phyloP scores from a whole-genome alignment of 2,113 vertebrate genomes.

The Anser cygnoides region DNA sequence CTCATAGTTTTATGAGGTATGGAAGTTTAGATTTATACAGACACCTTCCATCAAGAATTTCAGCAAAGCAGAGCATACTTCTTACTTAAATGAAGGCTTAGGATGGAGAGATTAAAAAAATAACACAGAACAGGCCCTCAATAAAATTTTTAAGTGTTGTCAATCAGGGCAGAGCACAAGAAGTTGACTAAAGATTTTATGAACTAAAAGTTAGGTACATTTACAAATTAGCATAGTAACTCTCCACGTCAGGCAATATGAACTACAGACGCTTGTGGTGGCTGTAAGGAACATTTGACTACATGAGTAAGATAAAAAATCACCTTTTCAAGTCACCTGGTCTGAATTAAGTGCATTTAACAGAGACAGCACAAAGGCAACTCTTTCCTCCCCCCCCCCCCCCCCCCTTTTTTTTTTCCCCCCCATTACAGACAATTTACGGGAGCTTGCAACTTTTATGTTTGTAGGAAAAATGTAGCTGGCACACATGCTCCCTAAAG shows the following conservation, averaged over 20 bases:
- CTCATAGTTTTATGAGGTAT: not conserved
- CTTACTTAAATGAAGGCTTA: not conserved
- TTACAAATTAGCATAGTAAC: not conserved
- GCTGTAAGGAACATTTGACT: not conserved
- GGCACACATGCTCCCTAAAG: not conserved
- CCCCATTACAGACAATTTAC: not conserved
- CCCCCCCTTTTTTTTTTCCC: not conserved
- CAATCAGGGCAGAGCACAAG: not conserved
- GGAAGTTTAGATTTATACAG: not conserved
- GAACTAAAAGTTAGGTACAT: not conserved
- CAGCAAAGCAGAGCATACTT: not conserved
- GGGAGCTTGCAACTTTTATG: not conserved
- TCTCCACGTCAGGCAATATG: not conserved
- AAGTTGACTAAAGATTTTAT: not conserved
- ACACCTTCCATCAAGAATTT: not conserved
- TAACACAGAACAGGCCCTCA: not conserved
- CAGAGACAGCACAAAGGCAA: not conserved
- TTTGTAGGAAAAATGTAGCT: not conserved
- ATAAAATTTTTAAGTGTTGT: not conserved
- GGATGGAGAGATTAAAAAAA: not conserved
- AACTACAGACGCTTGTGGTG: not conserved
- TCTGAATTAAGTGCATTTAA: not conserved
- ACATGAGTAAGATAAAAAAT: not conserved
- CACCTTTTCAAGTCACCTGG: not conserved
- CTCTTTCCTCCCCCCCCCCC: not conserved